A percentile compares a stretch with the other conserved stretches of the same genome.
phyloP scores from a whole-genome alignment of 2,113 vertebrate genomes.

The Gymnorhina tibicen region DNA sequence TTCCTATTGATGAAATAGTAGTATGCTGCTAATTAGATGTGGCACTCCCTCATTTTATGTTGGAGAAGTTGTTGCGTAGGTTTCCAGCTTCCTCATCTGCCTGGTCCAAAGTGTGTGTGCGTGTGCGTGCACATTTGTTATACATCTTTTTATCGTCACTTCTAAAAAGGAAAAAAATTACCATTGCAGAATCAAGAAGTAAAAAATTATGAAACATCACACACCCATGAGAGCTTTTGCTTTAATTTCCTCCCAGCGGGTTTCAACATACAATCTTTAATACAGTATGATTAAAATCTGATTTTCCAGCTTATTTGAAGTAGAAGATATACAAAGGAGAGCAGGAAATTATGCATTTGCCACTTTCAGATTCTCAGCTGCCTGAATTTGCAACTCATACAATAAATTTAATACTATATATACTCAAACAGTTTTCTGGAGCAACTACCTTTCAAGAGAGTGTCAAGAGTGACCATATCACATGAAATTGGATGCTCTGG shows the following conservation, averaged over 20 bases:
- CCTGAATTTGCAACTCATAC: background rate
- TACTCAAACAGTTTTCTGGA: background rate
- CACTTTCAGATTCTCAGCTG: background rate
- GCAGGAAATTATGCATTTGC: background rate
- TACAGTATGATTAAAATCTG: background rate
- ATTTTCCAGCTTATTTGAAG: background rate
- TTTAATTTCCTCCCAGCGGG: background rate
- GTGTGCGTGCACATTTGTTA: background rate
- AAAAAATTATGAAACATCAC: background rate
- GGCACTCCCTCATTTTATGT: background rate
- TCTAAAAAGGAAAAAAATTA: background rate
- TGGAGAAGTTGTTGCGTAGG: background rate
- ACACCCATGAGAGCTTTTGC: background rate
- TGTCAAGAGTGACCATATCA: background rate
- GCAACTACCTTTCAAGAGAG: background rate
- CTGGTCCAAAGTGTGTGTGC: background rate
- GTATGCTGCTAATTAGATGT: background rate
- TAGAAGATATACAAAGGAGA: background rate
- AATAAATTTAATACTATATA: background rate
- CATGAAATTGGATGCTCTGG: background rate
- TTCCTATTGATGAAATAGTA: background rate
- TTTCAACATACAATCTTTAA: background rate
- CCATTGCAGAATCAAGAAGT: background rate
- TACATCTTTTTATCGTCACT: background rate
- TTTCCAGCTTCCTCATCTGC: background rate